Percentiles rank a stretch among this genome's conserved stretches.
phyloP scores from a whole-genome alignment of 2,888 invertebrate species.

The Lumbricus terrestris region DNA sequence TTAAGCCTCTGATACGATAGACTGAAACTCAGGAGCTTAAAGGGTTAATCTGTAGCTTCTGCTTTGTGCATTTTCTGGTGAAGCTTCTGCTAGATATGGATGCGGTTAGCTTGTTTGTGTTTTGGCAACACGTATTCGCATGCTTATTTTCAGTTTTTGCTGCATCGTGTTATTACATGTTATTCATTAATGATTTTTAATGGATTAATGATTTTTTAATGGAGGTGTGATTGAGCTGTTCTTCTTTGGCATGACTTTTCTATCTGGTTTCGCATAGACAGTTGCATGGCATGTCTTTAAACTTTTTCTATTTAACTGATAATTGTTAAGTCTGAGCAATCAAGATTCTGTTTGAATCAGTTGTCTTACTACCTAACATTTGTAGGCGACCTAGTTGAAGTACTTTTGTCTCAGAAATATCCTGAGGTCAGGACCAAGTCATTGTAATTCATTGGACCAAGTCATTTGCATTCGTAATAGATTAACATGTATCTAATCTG shows the following conservation, averaged over 20 bases:
- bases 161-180: background rate
- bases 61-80: background rate
- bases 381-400: background rate
- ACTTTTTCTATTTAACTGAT: background rate
- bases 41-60: background rate
- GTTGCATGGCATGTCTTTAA: background rate
- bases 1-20: background rate
- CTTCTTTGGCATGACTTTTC: background rate
- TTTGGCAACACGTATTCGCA: background rate
- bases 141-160: background rate
- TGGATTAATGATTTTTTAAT: background rate
- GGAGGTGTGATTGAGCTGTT: background rate
- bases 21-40: background rate
- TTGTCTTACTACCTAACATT: background rate
- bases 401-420: background rate
- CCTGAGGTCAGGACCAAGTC: background rate
- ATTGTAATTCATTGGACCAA: background rate
- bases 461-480: too few relatives aligned
- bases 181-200: background rate
- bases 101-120: background rate
- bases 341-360: too few relatives aligned
- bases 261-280: background rate
- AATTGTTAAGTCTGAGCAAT: constrained; percentile 3
- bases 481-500: background rate
- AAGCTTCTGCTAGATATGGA: background rate